Evolutionary conservation across 2,113 vertebrate genomes (phyloP), one percentile per base, ranked within the genome.

Genomic region (Macquaria australasica): DNA sequence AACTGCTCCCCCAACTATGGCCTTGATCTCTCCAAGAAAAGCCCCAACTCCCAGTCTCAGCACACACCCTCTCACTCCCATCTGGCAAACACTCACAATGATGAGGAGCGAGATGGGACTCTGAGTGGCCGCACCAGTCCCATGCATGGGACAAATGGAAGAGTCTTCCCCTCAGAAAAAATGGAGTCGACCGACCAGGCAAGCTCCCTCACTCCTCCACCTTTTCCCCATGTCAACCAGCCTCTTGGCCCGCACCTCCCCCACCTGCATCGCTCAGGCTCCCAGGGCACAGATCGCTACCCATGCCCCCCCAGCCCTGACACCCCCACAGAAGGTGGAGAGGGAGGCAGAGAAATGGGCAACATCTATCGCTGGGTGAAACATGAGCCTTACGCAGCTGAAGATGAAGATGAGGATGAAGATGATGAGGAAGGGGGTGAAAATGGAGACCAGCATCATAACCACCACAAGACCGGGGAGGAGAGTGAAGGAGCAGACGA

Each of bases 11-110:
- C 98, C 0, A 96, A 97, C 89, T 98, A 96, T 14, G 98, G 98
- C 92, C 97, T 99, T 43, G 98, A 99, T 93, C 96, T 99, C 83
- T 97, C 98, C 91, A 99, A 99, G 93, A 99, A 99, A 93, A 99
- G 98, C 90, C 98, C 98, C n/a, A 92, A 81, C 84, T 95, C 95
- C 45, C 95, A 95, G 53, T 93, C 93, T 43, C 94, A 95, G 91
- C 93, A 91, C 87, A 85, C 87, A 14, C 81, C 93, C 64, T 91
- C 90, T 59, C 89, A 96, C 91, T 18, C 96, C 95, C 91, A 96
- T 94, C 73, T 96, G 95, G 3, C 86, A 86, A 86, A 94, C 93
- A 3, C 95, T 94, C 96, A 79, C 93, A 96, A 86, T 60, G 96
- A 95, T 25, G 96, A 94, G 77, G 96, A 82, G 88, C 90, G 43